Base-by-base conservation (phyloP, 2,797 vertebrate genomes). In the Poecilia gillii region DNA sequence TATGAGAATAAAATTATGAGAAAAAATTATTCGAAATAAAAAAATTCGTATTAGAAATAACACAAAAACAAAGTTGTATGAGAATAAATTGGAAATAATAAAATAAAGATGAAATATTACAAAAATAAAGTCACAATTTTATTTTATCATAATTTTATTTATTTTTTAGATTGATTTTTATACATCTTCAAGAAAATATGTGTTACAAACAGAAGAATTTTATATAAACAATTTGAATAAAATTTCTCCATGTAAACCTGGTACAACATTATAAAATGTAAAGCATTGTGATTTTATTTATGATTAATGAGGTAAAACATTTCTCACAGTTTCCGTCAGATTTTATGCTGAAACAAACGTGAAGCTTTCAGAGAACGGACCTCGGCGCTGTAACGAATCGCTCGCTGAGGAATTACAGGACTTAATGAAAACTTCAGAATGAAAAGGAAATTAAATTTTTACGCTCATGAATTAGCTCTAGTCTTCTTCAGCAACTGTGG, bases 361-460 rank as follows among this genome's bases (percentile, higher is more conserved):
- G n/a, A 80, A 82, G 64, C 28, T 80, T 82, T 72, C 66, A 16
- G n/a, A n/a, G 57, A 28, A 71, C 53, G 45, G 82, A 6, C 9
- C 68, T 16, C 68, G 43, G 45, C 43, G 70, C 68, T 82, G 83
- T 79, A 82, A 81, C 57, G 68, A 82, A 89, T 86, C 0, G 0
- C 73, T 59, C 72, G 47, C 68, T 71, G 45, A 78, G 64, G 78
- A 70, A 75, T 81, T 83, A 83, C 64, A 84, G 81, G 78, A 77
- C 78, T 81, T 84, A 85, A 86, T 88, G 68, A 86, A 88, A 87
- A 87, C 81, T 81, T 84, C 68, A 88, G 83, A 87, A 79, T 47
- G 70, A 77, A 72, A 76, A 70, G 78, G 74, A 88, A 85, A 88
- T 89, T 75, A 75, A 72, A 89, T 92, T 90, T 80, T 51, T 77